Evolutionary conservation across 2,888 invertebrate genomes (phyloP), one percentile per base, ranked within the genome.

Genomic region (Acleris sparsana): DNA sequence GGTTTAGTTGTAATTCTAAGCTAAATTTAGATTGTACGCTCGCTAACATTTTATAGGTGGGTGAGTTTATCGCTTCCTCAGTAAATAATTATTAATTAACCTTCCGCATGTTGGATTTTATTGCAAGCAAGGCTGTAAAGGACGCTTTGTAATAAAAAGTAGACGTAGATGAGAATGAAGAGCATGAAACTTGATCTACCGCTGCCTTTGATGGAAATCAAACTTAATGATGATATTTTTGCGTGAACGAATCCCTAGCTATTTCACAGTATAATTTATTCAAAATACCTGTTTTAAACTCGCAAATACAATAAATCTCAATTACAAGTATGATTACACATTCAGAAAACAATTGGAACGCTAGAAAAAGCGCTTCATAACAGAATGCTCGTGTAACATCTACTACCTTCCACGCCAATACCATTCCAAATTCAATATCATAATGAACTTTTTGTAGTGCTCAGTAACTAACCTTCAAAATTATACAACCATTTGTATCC

Each of bases 11-110:
- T 59, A 55, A 53, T 53, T 48, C 69, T 78, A 71, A 72, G 73
- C 80, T 79, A 80, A 77, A 78, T 73, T 80, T 79, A 79, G 75
- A 73, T 65, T 65, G 69, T 69, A 72, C 63, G 72, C 69, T 67
- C 69, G 66, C 73, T 67, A 48, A 33, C 20, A 78, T 73, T 76
- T 71, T 70, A 75, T 71, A 68, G 73, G 59, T 72, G 33, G 69
- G 57, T 55, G 71, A 71, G 71, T 82, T 82, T 81, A 82, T 75
- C 71, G 75, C 78, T 80, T 82, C 80, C 80, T 74, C 59, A 62
- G 70, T 71, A 71, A 51, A 60, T 60, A 64, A 71, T 72, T 68
- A 71, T 71, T 77, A 79, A 83, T 82, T 79, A 78, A 78, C 75
- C 73, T 75, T 70, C 71, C 39, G 53, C 44, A 67, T 75, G 72